Conservation (phyloP, 2,888 invertebrate genomes). For the Lysandra bellargus region DNA sequence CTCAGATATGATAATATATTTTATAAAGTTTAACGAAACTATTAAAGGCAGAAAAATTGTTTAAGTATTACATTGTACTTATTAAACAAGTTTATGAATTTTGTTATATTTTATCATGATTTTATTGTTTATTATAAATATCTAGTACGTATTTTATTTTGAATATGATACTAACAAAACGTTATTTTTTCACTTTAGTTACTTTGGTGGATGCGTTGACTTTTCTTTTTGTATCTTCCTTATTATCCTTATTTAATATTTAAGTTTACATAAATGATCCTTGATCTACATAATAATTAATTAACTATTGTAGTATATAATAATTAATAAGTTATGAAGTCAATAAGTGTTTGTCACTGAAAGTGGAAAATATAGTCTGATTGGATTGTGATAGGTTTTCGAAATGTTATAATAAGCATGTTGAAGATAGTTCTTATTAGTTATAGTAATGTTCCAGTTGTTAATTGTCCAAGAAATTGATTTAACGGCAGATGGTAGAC, state of each 20-base stretch:
- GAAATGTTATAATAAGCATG: slow-evolving; percentile 18
- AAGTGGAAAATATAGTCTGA: slow-evolving; percentile 37
- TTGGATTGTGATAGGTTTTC: slow-evolving; percentile 36
- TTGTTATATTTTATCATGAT: background rate
- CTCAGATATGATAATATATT: background rate
- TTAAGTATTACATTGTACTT: background rate
- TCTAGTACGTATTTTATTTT: background rate
- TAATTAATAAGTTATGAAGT: background rate
- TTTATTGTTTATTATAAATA: background rate
- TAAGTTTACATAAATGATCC: background rate
- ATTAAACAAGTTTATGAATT: background rate
- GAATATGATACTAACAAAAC: background rate
- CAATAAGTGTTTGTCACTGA: slow-evolving; percentile 28
- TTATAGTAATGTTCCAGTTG: background rate
- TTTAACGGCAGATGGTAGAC: background rate
- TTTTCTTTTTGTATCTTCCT: background rate
- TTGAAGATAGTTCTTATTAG: background rate
- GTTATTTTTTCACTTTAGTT: background rate
- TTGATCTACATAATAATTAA: background rate
- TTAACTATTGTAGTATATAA: background rate
- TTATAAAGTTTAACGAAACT: background rate
- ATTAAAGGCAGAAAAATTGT: background rate
- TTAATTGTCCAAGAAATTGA: background rate
- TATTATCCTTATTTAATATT: background rate
- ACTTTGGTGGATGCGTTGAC: background rate